phyloP scores from a whole-genome alignment of 2,888 invertebrate species.

The Scotopteryx bipunctaria region DNA sequence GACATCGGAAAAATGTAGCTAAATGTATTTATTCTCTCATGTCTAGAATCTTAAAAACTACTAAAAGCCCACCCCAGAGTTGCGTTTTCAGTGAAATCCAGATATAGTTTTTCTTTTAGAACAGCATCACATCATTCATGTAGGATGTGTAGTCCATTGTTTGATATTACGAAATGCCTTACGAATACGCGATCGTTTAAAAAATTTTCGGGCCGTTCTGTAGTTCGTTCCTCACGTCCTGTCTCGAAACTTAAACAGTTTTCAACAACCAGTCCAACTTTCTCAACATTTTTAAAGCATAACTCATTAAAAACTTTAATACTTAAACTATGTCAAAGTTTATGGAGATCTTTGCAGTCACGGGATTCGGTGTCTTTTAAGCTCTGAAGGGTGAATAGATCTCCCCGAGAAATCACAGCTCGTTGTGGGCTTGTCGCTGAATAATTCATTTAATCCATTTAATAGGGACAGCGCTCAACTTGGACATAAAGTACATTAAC shows the following conservation, averaged over 20 bases:
- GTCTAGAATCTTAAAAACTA: too few relatives aligned
- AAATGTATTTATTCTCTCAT: too few relatives aligned
- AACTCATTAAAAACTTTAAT: constrained; percentile 17
- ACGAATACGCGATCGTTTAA: too few relatives aligned
- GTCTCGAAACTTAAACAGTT: background rate
- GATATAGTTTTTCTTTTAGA: too few relatives aligned
- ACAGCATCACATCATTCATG: too few relatives aligned
- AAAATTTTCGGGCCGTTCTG: too few relatives aligned
- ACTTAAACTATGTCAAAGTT: constrained; percentile 10
- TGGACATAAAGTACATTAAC: constrained; percentile 45
- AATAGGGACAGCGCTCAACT: constrained; percentile 55
- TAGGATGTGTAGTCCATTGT: too few relatives aligned
- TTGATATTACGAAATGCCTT: too few relatives aligned
- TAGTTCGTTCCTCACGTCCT: background rate
- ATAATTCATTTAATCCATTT: constrained; percentile 79
- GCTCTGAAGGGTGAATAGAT: constrained; percentile 28
- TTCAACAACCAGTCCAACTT: background rate
- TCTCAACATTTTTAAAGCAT: constrained; percentile 3
- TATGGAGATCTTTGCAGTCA: constrained; percentile 15
- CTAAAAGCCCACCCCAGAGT: too few relatives aligned
- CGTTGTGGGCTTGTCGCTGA: constrained; percentile 61
- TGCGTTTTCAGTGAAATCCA: too few relatives aligned
- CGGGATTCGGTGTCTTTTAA: constrained; percentile 29
- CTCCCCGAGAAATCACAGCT: constrained; percentile 48
- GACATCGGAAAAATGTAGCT: too few relatives aligned